Percentiles rank a stretch among this genome's conserved stretches.
These are phyloP conservation scores for Pyrocephalus nanus DNA, from an alignment of 2,797 vertebrate species.

Conservation along the genomic window DNA sequence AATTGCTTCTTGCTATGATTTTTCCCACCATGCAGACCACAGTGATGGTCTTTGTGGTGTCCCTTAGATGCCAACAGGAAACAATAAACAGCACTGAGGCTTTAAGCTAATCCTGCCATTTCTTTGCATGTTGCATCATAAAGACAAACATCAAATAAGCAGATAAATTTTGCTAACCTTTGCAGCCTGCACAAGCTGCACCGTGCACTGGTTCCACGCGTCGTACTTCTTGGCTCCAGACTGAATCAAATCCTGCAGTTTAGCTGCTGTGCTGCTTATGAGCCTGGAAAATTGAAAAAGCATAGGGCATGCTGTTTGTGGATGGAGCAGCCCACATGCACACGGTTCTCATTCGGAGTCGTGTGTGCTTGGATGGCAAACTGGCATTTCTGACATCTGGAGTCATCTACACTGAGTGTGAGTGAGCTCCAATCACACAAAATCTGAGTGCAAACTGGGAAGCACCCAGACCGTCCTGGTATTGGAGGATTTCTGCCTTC, in stretches of 20 bases:
- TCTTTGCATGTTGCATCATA: background rate
- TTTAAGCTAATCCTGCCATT: background rate
- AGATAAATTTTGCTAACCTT: slow-evolving; percentile 66
- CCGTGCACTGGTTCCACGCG: slow-evolving; percentile 76
- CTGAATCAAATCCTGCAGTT: slow-evolving; percentile 63
- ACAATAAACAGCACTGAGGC: background rate
- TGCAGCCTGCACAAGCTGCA: slow-evolving; percentile 71
- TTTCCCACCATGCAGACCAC: background rate
- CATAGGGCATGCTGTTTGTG: background rate
- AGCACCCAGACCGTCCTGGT: background rate
- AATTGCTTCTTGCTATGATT: background rate
- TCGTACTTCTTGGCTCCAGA: slow-evolving; percentile 65
- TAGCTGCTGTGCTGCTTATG: slow-evolving; percentile 52
- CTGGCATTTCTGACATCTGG: background rate
- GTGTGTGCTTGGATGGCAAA: background rate
- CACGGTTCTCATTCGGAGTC: background rate
- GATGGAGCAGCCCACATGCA: background rate
- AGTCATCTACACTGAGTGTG: background rate
- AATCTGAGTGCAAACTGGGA: background rate
- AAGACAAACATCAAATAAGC: background rate
- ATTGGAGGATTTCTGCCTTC: background rate
- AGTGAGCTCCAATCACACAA: background rate
- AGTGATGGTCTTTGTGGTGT: background rate
- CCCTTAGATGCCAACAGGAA: background rate
- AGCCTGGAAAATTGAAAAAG: slow-evolving; percentile 65